These are phyloP conservation scores for Bactericera cockerelli DNA, from an alignment of 1,140 invertebrate species.

Conservation along the genomic window DNA sequence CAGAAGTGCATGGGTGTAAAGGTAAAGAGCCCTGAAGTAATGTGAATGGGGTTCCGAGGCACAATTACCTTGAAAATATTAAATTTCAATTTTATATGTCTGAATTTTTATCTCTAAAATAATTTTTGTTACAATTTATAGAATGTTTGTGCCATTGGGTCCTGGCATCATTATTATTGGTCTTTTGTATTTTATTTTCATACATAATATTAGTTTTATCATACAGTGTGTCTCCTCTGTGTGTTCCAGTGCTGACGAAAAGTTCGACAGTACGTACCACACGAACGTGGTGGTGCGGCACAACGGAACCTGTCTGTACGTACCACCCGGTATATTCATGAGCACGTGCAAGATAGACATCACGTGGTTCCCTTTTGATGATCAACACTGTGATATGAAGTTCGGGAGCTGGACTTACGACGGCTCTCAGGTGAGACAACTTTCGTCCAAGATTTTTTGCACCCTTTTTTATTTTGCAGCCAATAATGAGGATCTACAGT, in stretches of 20 bases:
- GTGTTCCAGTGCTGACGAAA: constrained; percentile 78
- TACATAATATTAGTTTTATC: too few species aligned
- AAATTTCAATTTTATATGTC: too few species aligned
- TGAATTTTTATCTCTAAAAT: too few species aligned
- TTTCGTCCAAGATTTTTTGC: background rate
- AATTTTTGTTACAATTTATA: too few species aligned
- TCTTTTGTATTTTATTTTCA: too few species aligned
- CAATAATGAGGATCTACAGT: background rate
- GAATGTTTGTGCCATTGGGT: too few species aligned
- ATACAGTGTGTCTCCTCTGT: background rate
- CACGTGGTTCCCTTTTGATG: constrained; percentile 97
- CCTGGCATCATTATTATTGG: too few species aligned
- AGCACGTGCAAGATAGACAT: constrained; percentile 99
- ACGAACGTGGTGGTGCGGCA: constrained; percentile 92
- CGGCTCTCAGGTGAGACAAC: constrained; percentile 62
- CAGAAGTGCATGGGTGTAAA: too few species aligned
- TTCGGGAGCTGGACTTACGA: constrained; percentile 92
- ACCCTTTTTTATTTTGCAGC: too few species aligned
- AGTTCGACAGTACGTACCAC: constrained; percentile 93
- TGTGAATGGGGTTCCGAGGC: too few species aligned
- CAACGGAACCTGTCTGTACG: constrained; percentile 90
- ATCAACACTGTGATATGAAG: constrained; percentile 92
- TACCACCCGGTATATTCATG: constrained; percentile 96
- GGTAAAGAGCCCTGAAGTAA: too few species aligned
- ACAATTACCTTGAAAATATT: too few species aligned